phyloP scores from a whole-genome alignment of 30 jellyfish, hydroid and myxozoan genomes.

The Mastigias papua region DNA sequence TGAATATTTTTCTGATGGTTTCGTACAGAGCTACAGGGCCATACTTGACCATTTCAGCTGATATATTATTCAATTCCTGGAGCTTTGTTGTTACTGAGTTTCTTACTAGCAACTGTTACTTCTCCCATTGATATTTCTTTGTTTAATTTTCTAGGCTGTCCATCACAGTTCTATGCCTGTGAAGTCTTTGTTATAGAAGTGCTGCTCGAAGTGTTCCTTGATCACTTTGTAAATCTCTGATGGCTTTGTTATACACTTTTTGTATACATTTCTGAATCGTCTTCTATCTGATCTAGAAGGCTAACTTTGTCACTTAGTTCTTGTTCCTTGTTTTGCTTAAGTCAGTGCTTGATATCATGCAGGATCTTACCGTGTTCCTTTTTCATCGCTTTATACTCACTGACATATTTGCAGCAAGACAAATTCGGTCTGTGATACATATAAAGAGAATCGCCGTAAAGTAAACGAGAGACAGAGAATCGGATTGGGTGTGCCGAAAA shows the following conservation, averaged over 20 bases:
- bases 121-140: constrained; percentile 53
- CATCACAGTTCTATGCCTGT: constrained; percentile 24
- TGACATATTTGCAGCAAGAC: constrained; percentile 31
- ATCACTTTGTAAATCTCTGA: constrained; percentile 50
- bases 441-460: no score
- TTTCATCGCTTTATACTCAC: constrained; percentile 8
- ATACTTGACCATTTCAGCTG: constrained; percentile 48
- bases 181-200: not conserved
- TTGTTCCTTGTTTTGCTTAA: constrained; percentile 23
- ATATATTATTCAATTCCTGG: constrained; percentile 28
- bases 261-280: constrained; percentile 24
- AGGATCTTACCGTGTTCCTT: no score
- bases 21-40: constrained; percentile 47
- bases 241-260: constrained; percentile 45
- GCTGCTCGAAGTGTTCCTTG: constrained; percentile 48
- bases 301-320: constrained; percentile 28
- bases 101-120: constrained; percentile 24
- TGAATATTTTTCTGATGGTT: constrained; percentile 26
- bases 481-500: no score
- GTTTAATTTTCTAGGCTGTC: constrained; percentile 43
- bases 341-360: no score
- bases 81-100: constrained; percentile 38
- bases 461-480: no score
- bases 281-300: constrained; percentile 29
- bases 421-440: not conserved